Percentiles rank a stretch among this genome's conserved stretches.
phyloP scores from a whole-genome alignment of 2,888 invertebrate genomes.

The Cerceris ruficornis region DNA sequence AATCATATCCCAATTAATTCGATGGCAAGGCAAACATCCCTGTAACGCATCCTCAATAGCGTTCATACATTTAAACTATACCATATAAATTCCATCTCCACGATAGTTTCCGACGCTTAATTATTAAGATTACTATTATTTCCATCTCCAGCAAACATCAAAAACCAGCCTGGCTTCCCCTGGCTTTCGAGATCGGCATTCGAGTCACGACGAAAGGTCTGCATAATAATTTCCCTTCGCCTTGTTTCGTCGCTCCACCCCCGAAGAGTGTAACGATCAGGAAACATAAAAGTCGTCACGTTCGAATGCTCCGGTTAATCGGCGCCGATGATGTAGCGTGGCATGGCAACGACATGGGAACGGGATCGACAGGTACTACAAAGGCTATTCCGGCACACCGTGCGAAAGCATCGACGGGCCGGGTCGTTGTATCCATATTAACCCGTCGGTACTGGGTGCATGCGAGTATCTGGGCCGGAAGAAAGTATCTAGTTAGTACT shows the following conservation, averaged over 20 bases:
- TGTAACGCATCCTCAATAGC: too few relatives aligned
- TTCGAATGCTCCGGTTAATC: conserved; percentile 63
- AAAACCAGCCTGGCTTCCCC: neutral
- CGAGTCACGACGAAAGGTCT: conserved; percentile 42
- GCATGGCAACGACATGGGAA: conserved; percentile 59
- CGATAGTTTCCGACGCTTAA: too few relatives aligned
- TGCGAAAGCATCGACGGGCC: conserved; percentile 51
- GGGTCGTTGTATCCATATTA: conserved; percentile 42
- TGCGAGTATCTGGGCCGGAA: conserved; percentile 47
- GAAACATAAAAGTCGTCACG: conserved; percentile 66
- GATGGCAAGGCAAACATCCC: too few relatives aligned
- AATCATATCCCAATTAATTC: too few relatives aligned
- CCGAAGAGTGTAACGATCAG: conserved; percentile 50
- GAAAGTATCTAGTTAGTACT: conserved; percentile 69
- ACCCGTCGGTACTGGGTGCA: conserved; percentile 1
- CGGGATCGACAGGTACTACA: conserved; percentile 59
- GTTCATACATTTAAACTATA: too few relatives aligned
- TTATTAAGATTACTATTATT: too few relatives aligned
- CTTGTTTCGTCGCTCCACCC: conserved; percentile 31
- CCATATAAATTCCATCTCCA: too few relatives aligned
- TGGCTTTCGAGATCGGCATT: neutral
- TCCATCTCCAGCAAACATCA: too few relatives aligned
- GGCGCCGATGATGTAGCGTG: conserved; percentile 58
- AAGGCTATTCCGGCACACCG: conserved; percentile 29
- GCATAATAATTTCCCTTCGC: conserved; percentile 33